A percentile compares a stretch with the other conserved stretches of the same genome.
Conservation (phyloP, 2,888 invertebrate species). For the Sphinx pinastri region DNA sequence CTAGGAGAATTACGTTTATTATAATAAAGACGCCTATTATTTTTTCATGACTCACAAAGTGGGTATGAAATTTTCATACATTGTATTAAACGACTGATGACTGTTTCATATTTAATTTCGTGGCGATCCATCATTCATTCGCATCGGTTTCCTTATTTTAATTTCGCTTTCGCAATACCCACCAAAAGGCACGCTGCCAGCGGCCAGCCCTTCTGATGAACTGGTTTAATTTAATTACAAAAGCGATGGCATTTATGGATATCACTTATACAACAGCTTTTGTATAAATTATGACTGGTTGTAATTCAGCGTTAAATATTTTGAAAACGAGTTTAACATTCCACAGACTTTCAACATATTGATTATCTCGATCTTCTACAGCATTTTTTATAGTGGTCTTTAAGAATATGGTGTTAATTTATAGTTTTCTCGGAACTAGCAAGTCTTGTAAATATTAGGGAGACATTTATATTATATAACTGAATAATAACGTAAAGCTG, state of each 20-base stretch:
- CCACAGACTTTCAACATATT: neutral
- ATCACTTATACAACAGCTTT: neutral
- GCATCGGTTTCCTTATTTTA: neutral
- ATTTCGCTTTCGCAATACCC: slow-evolving; percentile 6
- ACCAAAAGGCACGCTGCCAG: neutral
- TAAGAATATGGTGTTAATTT: no score
- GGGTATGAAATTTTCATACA: no score
- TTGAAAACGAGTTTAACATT: neutral
- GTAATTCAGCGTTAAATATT: neutral
- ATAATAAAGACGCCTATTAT: no score
- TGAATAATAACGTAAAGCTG: no score
- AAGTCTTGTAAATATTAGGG: no score
- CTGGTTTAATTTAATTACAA: slow-evolving; percentile 15
- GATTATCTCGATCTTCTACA: neutral
- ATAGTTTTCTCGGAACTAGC: no score
- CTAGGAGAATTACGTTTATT: no score
- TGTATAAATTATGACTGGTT: neutral
- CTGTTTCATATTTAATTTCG: neutral
- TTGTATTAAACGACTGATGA: no score
- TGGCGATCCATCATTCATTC: neutral
- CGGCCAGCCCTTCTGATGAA: slow-evolving; percentile 1
- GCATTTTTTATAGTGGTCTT: neutral
- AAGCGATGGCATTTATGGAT: neutral
- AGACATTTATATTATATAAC: no score
- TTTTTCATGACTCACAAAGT: no score